Base-by-base conservation (phyloP, 2,113 vertebrate genomes). In the Merops nubicus region DNA sequence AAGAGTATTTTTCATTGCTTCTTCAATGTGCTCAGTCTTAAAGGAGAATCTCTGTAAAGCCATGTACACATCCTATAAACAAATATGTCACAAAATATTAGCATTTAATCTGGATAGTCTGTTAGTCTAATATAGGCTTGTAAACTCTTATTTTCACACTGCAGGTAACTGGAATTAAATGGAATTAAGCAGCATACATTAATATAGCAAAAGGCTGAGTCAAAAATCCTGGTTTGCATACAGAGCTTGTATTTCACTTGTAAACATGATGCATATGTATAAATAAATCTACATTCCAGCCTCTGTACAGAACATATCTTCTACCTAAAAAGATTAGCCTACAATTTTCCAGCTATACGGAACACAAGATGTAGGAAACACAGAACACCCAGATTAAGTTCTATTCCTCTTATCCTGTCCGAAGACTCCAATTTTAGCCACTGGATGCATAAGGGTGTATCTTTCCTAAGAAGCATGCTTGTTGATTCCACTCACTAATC, bases 1-100 rank as follows among this genome's bases (percentile, higher is more conserved):
- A 68, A 99, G 97, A 6, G 99, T 99, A 88, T 98, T 99, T 96
- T 99, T 99, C 99, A 99, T 99, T 23, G 99, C 99, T 95, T 99
- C 99, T 95, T 99, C 99, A 50, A 99, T 99, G 96, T 99, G 99
- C 31, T 99, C 99, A 25, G 98, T 98, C 93, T 99, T 99, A 92
- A 99, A 99, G 69, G 98, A 98, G 95, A 99, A 99, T 85, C 97
- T 98, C 94, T 99, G 98, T 93, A 99, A 98, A 93, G 99, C 99
- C 93, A 98, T 98, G 87, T 99, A 99, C 17, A 99, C 97, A 95
- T 99, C 99, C 99, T 99, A 94, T 9, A 81, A 91, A 73, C 3
- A 82, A 38, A 51, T 45, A 17, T 18, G 23, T 3, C 8, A 73
- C 14, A 63, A 67, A 48, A 78, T 2, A 42, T 3, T 17, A 65